A percentile compares a stretch with the other conserved stretches of the same genome.
These are phyloP conservation scores for Myotis vivesi DNA, from an alignment of 2,797 vertebrate species.

Conservation along the genomic window DNA sequence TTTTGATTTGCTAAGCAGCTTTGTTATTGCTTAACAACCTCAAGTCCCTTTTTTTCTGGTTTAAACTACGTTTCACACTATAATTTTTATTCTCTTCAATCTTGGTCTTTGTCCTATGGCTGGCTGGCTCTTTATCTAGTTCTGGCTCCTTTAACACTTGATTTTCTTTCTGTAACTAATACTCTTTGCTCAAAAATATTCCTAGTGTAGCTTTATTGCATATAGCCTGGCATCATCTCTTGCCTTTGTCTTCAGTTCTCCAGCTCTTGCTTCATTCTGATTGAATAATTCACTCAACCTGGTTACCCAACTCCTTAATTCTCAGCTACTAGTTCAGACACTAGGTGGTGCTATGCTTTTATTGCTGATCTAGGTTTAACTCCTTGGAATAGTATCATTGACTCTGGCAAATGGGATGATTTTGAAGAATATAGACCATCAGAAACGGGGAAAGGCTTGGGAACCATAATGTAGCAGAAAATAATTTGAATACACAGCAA, in stretches of 20 bases:
- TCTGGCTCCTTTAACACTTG: not conserved
- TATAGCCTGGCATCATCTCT: not conserved
- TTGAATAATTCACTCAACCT: not conserved
- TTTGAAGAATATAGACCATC: not conserved
- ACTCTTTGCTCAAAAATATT: not conserved
- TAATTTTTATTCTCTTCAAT: not conserved
- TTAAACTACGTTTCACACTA: not conserved
- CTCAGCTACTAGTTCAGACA: not conserved
- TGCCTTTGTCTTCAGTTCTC: not conserved
- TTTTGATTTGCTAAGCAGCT: conserved; percentile 31
- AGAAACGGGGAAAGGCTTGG: not conserved
- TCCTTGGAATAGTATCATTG: not conserved
- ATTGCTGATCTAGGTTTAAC: not conserved
- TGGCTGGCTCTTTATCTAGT: not conserved
- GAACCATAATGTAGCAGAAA: not conserved
- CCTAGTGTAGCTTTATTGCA: not conserved
- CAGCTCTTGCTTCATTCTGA: not conserved
- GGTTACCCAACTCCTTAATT: not conserved
- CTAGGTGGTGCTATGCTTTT: conserved; percentile 46
- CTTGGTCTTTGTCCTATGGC: not conserved
- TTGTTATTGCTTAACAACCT: not conserved
- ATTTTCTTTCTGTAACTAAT: not conserved
- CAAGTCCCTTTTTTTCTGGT: not conserved
- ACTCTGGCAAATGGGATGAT: conserved; percentile 45
- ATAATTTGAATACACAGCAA: not conserved